Evolutionary conservation across 2,797 vertebrate species (phyloP).

Genomic region (Fratercula arctica): DNA sequence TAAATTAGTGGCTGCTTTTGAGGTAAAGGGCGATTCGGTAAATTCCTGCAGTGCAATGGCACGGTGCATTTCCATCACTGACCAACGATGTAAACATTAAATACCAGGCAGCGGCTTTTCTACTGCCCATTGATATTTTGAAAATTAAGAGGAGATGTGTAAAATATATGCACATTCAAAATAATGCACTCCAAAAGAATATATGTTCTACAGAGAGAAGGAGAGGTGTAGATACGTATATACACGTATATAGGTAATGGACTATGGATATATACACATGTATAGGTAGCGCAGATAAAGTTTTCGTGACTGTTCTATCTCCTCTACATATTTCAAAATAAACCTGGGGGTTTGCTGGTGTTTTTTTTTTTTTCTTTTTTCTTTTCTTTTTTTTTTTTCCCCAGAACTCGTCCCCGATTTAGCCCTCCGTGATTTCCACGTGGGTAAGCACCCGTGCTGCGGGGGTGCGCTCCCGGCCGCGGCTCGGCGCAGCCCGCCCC

Average conservation of each 20-base stretch:
- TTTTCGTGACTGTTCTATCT: neutral
- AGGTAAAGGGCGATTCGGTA: neutral
- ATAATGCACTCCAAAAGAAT: neutral
- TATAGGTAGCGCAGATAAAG: neutral
- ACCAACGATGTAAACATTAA: neutral
- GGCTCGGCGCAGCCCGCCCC: neutral
- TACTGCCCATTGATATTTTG: neutral
- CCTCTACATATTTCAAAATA: neutral
- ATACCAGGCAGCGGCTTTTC: neutral
- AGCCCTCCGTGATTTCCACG: neutral
- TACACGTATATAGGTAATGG: neutral
- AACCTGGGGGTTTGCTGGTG: neutral
- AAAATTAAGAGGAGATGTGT: neutral
- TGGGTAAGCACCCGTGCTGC: neutral
- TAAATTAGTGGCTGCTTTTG: neutral
- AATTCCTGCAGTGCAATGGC: neutral
- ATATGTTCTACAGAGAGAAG: neutral
- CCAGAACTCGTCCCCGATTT: rapidly evolving
- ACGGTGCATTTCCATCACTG: neutral
- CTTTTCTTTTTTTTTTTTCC: neutral
- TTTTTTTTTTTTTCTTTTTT: neutral
- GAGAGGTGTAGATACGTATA: too few relatives aligned
- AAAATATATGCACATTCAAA: neutral
- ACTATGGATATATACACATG: neutral
- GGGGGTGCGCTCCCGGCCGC: neutral